Base-by-base conservation (phyloP, 2,888 invertebrate genomes). In the Meloe dianella region DNA sequence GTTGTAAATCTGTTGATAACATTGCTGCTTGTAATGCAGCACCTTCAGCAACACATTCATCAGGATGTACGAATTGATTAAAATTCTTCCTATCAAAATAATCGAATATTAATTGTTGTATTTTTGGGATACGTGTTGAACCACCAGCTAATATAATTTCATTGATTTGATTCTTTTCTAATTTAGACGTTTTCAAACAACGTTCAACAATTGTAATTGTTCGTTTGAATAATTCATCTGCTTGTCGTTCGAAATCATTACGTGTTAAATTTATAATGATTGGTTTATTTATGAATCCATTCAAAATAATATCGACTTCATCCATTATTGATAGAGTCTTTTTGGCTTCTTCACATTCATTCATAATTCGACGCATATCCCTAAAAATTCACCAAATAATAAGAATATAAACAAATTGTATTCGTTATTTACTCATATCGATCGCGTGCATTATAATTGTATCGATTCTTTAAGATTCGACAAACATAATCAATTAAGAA, bases 101-200 rank as follows among this genome's bases (percentile, higher is more conserved):
- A 0, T 70, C 47, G 10, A 54, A 57, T 9, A 79, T 17, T 47
- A 74, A 22, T 58, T 71, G 41, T 38, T 73, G 70, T 10, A 79
- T 63, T 71, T 75, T 75, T 9, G 77, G 78, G 22, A 79, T 78
- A 29, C 74, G 68, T 0, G 78, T 76, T 0, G 77, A 74, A 29
- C 78, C 79, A 29, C 79, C 79, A 0, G 77, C 73, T 14, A 79
- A 35, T 12, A 78, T 67, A 30, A 79, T 71, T 51, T 78, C 75
- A 29, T 73, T 71, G n/a, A 78, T 77, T 1, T 75, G 63, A 0
- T 58, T 27, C 67, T 71, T 70, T 0, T 51, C 20, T 10, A 78
- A 27, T 8, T 66, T 65, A 3, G 70, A 64, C 41, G 64, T 70
- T 38, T 69, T 60, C 47, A 78, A 63, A 59, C 74, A 75, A 9